These are phyloP conservation scores for Anarsia innoxiella DNA, from an alignment of 2,888 invertebrate species.

Conservation along the genomic window DNA sequence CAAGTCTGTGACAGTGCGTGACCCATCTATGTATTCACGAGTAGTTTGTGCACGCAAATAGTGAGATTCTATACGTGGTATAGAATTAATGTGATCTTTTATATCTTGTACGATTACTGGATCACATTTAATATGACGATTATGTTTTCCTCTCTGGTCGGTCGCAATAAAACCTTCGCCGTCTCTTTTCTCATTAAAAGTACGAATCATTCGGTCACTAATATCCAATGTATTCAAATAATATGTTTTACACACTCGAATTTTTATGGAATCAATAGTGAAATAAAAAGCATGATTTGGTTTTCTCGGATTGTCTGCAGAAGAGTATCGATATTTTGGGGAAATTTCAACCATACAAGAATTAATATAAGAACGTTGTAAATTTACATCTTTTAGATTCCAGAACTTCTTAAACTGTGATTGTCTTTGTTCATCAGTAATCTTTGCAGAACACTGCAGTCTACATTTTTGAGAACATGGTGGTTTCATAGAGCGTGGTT, in stretches of 20 bases:
- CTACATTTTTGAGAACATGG: conserved; percentile 7
- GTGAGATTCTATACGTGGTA: conserved; percentile 18
- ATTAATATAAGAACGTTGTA: conserved; percentile 15
- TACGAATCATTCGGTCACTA: conserved; percentile 16
- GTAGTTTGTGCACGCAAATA: conserved; percentile 13
- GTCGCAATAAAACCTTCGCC: conserved; percentile 8
- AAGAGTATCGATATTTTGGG: conserved; percentile 18
- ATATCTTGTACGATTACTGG: conserved; percentile 12
- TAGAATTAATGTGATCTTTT: conserved; percentile 17
- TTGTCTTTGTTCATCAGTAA: conserved; percentile 1
- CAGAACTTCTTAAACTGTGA: conserved; percentile 9
- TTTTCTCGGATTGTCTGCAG: conserved; percentile 16
- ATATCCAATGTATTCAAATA: conserved; percentile 19
- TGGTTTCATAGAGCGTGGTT: conserved; percentile 3
- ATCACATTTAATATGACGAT: conserved; percentile 12
- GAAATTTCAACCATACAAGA: conserved; percentile 16
- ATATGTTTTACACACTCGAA: conserved; percentile 19
- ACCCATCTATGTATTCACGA: conserved; percentile 4
- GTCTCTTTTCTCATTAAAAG: conserved; percentile 17
- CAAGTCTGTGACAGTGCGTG: too few species aligned
- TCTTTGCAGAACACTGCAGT: conserved; percentile 1
- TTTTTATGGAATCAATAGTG: conserved; percentile 15
- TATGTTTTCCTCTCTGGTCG: conserved; percentile 17
- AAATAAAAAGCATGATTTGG: conserved; percentile 23
- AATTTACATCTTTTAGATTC: conserved; percentile 14